These are phyloP conservation scores for Epinephelus malabaricus DNA, from an alignment of 2,797 vertebrate species.

Conservation along the genomic window DNA sequence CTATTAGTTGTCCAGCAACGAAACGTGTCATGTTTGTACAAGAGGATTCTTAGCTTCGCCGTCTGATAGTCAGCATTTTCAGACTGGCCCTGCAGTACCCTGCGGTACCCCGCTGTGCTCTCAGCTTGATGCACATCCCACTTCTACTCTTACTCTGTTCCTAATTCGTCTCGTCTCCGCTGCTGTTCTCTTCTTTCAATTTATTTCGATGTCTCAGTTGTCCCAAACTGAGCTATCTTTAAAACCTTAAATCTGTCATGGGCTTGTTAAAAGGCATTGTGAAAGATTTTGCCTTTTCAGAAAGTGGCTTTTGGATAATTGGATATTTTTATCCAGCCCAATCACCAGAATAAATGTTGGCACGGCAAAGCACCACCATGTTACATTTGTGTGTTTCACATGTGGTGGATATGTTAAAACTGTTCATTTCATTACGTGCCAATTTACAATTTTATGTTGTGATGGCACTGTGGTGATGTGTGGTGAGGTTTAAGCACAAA, in stretches of 20 bases:
- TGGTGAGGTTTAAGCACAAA: too few relatives aligned
- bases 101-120: conserved; percentile 26
- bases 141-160: conserved; percentile 5
- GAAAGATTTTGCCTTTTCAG: background rate
- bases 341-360: too few relatives aligned
- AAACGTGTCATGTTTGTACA: conserved; percentile 18
- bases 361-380: too few relatives aligned
- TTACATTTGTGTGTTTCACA: too few relatives aligned
- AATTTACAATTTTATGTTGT: too few relatives aligned
- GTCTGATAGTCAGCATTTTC: conserved; percentile 7
- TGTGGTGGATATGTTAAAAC: too few relatives aligned
- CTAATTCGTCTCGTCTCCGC: conserved; percentile 10
- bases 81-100: conserved; percentile 9
- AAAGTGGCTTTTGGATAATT: conserved; percentile 17
- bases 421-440: too few relatives aligned
- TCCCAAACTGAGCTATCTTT: conserved; percentile 2
- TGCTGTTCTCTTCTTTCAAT: conserved; percentile 10
- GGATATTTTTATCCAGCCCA: background rate
- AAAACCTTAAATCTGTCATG: conserved; percentile 14
- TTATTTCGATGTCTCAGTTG: conserved; percentile 17
- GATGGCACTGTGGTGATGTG: too few relatives aligned
- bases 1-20: conserved; percentile 11
- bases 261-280: background rate
- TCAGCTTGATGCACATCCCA: conserved; percentile 16
- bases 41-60: background rate